phyloP scores from a whole-genome alignment of 2,888 invertebrate genomes.

The Macrophya annulata region DNA sequence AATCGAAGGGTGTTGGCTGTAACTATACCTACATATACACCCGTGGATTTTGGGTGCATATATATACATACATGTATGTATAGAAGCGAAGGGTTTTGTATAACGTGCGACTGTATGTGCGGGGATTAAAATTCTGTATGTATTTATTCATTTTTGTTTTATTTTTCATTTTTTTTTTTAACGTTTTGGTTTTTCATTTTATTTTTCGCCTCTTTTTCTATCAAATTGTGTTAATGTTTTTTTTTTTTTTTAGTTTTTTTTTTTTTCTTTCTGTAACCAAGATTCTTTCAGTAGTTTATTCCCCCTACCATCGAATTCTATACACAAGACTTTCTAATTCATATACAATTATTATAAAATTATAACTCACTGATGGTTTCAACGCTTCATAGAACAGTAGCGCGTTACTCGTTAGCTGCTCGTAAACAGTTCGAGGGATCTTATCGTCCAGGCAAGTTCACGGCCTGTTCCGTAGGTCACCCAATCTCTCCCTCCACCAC shows the following conservation, averaged over 20 bases:
- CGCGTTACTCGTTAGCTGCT: conserved; percentile 14
- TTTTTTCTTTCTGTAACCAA: not conserved
- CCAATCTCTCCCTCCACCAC: conserved; percentile 13
- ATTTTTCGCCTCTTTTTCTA: not conserved
- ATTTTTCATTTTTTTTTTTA: not conserved
- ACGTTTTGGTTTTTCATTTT: not conserved
- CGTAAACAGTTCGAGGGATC: conserved; percentile 47
- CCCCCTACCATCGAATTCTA: not conserved
- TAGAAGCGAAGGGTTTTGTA: not conserved
- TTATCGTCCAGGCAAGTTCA: conserved; percentile 55
- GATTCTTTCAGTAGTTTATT: not conserved
- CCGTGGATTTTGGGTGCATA: not conserved
- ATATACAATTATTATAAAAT: not conserved
- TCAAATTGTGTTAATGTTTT: not conserved
- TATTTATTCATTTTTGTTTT: not conserved
- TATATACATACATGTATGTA: not conserved
- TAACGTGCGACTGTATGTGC: not conserved
- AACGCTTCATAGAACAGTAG: conserved; percentile 13
- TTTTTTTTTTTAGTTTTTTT: too few relatives aligned
- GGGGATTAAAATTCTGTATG: not conserved
- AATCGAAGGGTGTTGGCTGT: conserved; percentile 70
- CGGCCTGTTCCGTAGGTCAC: conserved; percentile 53
- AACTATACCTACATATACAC: conserved; percentile 9
- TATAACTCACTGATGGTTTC: not conserved
- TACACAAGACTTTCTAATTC: too few relatives aligned